These are phyloP conservation scores for Ellobius talpinus DNA, from an alignment of 2,113 vertebrate species.

Conservation along the genomic window DNA sequence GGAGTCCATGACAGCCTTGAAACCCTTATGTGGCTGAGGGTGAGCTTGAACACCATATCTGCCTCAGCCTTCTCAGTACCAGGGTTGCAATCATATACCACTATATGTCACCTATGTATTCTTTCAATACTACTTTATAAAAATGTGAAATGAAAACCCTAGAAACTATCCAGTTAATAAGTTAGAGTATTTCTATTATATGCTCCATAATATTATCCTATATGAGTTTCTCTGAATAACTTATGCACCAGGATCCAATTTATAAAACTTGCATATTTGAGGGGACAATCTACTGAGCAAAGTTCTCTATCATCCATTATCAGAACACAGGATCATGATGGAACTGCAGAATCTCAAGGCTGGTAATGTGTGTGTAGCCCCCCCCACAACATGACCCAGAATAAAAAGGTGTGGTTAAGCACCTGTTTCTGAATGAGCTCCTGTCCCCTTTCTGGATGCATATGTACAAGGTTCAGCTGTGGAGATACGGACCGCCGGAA, in stretches of 20 bases:
- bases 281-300: neutral
- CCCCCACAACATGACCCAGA: neutral
- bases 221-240: neutral
- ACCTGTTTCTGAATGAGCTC: constrained; percentile 99
- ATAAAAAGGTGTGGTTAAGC: neutral
- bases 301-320: neutral
- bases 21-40: neutral
- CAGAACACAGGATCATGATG: neutral
- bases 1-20: neutral
- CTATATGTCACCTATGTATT: neutral
- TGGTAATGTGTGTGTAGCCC: neutral
- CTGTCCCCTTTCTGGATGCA: constrained; percentile 97
- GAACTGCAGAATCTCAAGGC: neutral
- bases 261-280: constrained; percentile 4
- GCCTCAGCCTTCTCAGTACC: neutral
- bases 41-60: neutral
- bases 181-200: constrained; percentile 6
- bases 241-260: neutral
- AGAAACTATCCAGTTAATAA: neutral
- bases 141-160: constrained; percentile 38
- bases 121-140: neutral
- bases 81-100: too few relatives aligned
- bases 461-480: constrained; percentile 97
- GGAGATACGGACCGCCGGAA: constrained; percentile 98
- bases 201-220: neutral